Evolutionary conservation across 1,140 invertebrate species (phyloP).

Genomic region (Aplysia californica): DNA sequence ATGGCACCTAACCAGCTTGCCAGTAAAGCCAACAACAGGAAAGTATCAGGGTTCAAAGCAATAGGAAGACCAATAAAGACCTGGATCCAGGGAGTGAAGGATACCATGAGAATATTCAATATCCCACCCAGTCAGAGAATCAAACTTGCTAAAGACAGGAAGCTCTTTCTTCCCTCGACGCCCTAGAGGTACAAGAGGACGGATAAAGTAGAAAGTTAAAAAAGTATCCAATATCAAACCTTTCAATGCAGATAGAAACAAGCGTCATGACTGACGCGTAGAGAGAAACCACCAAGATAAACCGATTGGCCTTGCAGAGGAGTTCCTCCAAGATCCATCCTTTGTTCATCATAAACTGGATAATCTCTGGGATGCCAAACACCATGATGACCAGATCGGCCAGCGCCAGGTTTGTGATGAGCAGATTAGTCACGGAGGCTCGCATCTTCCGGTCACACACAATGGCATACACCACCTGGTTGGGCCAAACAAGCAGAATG

Average conservation of each 20-base stretch:
- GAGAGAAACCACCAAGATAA: slow-evolving; percentile 61
- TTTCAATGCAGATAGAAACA: slow-evolving; percentile 66
- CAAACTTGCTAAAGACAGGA: too few relatives aligned
- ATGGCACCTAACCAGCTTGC: too few relatives aligned
- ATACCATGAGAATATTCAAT: neutral
- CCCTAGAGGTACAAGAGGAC: too few relatives aligned
- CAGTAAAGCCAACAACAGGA: too few relatives aligned
- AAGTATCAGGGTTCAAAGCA: too few relatives aligned
- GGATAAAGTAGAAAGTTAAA: too few relatives aligned
- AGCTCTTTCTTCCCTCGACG: too few relatives aligned
- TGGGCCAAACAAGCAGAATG: too few relatives aligned
- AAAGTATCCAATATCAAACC: slow-evolving; percentile 67
- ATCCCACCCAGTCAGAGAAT: neutral
- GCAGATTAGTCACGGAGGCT: slow-evolving; percentile 49
- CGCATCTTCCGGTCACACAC: slow-evolving; percentile 50
- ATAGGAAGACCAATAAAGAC: slow-evolving; percentile 26
- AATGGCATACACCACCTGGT: slow-evolving; percentile 43
- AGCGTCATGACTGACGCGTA: slow-evolving; percentile 68
- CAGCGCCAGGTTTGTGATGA: slow-evolving; percentile 50
- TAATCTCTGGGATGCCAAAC: slow-evolving; percentile 65
- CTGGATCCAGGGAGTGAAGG: neutral
- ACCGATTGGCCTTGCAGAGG: slow-evolving; percentile 62
- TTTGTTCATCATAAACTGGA: slow-evolving; percentile 64
- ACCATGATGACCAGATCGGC: slow-evolving; percentile 66
- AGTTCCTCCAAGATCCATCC: slow-evolving; percentile 62